Evolutionary conservation across 2,113 vertebrate genomes (phyloP), one percentile per base, ranked within the genome.

Genomic region (Cebus imitator): DNA sequence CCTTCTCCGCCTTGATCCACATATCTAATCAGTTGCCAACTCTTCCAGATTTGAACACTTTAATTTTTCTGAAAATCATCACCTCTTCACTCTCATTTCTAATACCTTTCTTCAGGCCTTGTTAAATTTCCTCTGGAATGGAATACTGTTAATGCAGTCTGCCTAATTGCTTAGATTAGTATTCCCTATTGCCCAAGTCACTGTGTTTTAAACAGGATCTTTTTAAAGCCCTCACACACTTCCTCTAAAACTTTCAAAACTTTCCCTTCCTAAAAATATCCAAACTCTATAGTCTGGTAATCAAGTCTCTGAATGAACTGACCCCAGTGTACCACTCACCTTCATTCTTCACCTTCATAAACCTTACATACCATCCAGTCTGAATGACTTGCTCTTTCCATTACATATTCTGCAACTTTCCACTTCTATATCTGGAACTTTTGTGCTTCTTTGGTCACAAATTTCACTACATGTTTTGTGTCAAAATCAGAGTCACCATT

Each of bases 1-100:
- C 61, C 61, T 52, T 50, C 57, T 82, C 9, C 37, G 20, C 72
- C 32, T 92, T 87, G 58, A 94, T 76, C 21, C 27, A 97, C 21
- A 91, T 2, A 91, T 70, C 25, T 91, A 87, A 96, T 57, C 40
- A 76, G 72, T 3, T 94, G 52, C 23, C 35, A 94, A 73, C 30
- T 80, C n/a, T 91, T 94, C 30, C 8, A 40, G 37, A 87, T 81
- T 52, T 87, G 35, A 97, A 82, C 78, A 87, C 11, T 45, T 79
- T 27, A 94, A 35, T 79, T 91, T 94, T 95, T 89, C 61, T 72
- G n/a, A 87, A 95, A 96, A 79, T 1, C 57, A 94, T 93, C 50
- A 80, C 27, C 25, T 91, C n/a, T 86, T 93, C 45, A 86, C 86
- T 96, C 58, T 89, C 40, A 89, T 73, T 87, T 84, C 30, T 79